Evolutionary conservation across 2,888 invertebrate genomes (phyloP), one percentile per base, ranked within the genome.

Genomic region (Aethes cnicana): DNA sequence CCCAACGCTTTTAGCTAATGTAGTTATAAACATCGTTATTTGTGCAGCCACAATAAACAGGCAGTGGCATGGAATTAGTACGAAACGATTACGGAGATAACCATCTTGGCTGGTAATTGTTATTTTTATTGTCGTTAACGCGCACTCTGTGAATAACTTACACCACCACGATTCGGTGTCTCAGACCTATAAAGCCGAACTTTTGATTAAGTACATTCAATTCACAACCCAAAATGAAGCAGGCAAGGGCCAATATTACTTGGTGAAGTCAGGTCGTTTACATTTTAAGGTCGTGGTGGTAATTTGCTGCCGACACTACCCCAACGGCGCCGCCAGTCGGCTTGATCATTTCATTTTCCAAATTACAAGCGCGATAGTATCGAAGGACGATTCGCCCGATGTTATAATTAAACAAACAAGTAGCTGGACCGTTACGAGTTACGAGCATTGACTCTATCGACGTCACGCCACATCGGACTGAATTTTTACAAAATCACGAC

Each of bases 321-420:
- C 61, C 37, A 49, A 46, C 41, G 56, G 64, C 72, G 70, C 73
- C 73, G 74, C 73, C n/a, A 73, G 68, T 69, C 67, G 57, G 74
- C 74, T 79, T 74, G 74, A 77, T 79, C 80, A 76, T 79, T 78
- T 79, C 73, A 78, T 81, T 81, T 79, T 72, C 71, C 64, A 72
- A 80, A 78, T 77, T 77, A 77, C 74, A 68, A 72, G 72, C 67
- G 54, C 65, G 77, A 80, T 80, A 59, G 66, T 70, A 78, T 79
- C 76, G 54, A 60, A 53, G 61, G 69, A 67, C 66, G 61, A 66
- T 65, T 26, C 42, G 25, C 32, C 35, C 41, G 48, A 17, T 36
- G 50, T 54, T 44, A 50, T 46, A 49, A 53, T 47, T 46, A 46
- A 50, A 41, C 44, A 50, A 54, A 54, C 57, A 54, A 66, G 63